Conservation (phyloP, 2,888 invertebrate genomes). For the Leucoma salicis region DNA sequence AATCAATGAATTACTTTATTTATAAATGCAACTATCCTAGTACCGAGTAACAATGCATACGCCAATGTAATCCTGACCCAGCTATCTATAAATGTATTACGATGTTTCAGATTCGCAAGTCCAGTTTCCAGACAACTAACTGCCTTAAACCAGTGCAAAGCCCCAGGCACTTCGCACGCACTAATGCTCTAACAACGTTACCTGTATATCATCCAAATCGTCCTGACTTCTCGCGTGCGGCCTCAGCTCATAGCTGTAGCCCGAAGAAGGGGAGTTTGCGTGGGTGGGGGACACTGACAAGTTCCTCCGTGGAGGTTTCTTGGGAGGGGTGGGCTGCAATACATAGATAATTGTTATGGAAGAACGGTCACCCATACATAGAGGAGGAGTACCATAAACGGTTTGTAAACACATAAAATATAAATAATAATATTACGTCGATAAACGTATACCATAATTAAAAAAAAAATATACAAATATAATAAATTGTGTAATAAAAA, state of each 20-base stretch:
- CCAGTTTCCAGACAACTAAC: not conserved
- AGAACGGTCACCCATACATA: not conserved
- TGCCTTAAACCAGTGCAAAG: not conserved
- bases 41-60: too few relatives aligned
- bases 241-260: slow-evolving; percentile 83
- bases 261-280: slow-evolving; percentile 79
- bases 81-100: too few relatives aligned
- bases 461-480: too few relatives aligned
- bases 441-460: too few relatives aligned
- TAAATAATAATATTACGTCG: too few relatives aligned
- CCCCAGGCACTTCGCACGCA: not conserved
- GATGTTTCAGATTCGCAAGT: too few relatives aligned
- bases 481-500: too few relatives aligned
- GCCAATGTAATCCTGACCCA: too few relatives aligned
- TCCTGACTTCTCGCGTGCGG: slow-evolving; percentile 86
- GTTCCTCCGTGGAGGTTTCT: slow-evolving; percentile 94
- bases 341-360: slow-evolving; percentile 29
- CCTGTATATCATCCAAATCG: slow-evolving; percentile 85
- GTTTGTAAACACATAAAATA: too few relatives aligned
- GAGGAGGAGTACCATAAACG: not conserved
- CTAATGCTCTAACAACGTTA: slow-evolving; percentile 31
- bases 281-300: slow-evolving; percentile 94
- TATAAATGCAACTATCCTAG: too few relatives aligned
- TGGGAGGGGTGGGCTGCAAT: slow-evolving; percentile 90
- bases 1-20: too few relatives aligned